Evolutionary conservation across 2,797 vertebrate genomes (phyloP).

Genomic region (Choloepus didactylus): DNA sequence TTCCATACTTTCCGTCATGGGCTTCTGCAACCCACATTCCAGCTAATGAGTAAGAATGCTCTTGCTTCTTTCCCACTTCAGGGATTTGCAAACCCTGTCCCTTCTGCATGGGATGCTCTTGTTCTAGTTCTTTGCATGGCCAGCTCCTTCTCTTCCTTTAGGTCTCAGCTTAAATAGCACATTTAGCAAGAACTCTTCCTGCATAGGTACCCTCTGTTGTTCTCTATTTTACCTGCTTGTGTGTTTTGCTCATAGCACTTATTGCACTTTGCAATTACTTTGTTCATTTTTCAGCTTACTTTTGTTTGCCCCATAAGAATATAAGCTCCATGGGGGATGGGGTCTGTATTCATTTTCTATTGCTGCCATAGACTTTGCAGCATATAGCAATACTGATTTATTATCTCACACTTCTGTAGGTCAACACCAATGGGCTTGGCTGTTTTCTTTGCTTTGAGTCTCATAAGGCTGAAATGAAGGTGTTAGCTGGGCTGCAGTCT

Average conservation of each 20-base stretch:
- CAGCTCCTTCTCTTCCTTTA: conserved; percentile 41
- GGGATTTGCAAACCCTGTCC: not conserved
- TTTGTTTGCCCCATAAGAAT: not conserved
- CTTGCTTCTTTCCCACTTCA: not conserved
- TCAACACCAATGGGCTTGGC: not conserved
- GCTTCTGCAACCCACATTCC: not conserved
- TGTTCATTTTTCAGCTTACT: not conserved
- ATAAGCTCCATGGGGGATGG: not conserved
- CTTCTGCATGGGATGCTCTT: not conserved
- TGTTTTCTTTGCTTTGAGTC: not conserved
- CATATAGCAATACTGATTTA: not conserved
- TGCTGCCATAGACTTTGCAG: not conserved
- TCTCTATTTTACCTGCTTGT: not conserved
- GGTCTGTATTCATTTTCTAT: not conserved
- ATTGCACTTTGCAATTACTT: conserved; percentile 12
- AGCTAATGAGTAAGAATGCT: not conserved
- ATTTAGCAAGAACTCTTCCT: not conserved
- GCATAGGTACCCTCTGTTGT: not conserved
- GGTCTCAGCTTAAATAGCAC: conserved; percentile 1
- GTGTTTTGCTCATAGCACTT: conserved; percentile 24
- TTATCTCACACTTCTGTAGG: not conserved
- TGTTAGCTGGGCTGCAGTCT: not conserved
- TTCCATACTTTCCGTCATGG: not conserved
- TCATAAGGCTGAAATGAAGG: not conserved
- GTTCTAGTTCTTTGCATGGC: not conserved